Conservation (phyloP, 2,888 invertebrate species). For the Mactromeris polynyma region DNA sequence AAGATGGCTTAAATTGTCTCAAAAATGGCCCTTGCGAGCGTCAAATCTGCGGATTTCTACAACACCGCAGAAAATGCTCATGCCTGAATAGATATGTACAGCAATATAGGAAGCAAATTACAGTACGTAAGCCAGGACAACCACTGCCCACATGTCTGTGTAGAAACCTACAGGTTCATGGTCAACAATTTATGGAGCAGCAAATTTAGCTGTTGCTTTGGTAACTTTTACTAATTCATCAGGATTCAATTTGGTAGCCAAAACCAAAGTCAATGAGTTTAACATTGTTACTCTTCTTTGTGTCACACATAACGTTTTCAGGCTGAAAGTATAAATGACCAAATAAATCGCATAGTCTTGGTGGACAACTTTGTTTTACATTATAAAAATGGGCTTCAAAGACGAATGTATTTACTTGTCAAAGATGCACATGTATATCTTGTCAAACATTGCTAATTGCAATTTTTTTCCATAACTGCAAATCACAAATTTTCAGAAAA, state of each 20-base stretch:
- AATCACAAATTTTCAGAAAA: too few species aligned
- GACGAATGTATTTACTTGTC: background rate
- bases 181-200: constrained; percentile 99
- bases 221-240: constrained; percentile 99
- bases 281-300: constrained; percentile 96
- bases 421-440: background rate
- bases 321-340: constrained; percentile 91
- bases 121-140: constrained; percentile 99
- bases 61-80: too few species aligned
- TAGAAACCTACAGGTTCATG: constrained; percentile 99
- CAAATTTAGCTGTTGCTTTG: constrained; percentile 99
- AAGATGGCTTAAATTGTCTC: too few species aligned
- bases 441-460: too few species aligned
- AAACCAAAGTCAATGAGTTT: constrained; percentile 99
- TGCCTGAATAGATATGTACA: too few species aligned
- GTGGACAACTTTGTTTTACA: too few species aligned
- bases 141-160: constrained; percentile 99
- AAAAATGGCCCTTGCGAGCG: too few species aligned
- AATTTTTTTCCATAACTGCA: too few species aligned
- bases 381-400: too few species aligned
- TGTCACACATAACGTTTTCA: constrained; percentile 99
- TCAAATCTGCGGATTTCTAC: too few species aligned
- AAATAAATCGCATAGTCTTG: too few species aligned
- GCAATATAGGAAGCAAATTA: constrained; percentile 90
- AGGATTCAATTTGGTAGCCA: constrained; percentile 98